Base-by-base conservation (phyloP, 2,113 vertebrate genomes). In the Plestiodon gilberti region DNA sequence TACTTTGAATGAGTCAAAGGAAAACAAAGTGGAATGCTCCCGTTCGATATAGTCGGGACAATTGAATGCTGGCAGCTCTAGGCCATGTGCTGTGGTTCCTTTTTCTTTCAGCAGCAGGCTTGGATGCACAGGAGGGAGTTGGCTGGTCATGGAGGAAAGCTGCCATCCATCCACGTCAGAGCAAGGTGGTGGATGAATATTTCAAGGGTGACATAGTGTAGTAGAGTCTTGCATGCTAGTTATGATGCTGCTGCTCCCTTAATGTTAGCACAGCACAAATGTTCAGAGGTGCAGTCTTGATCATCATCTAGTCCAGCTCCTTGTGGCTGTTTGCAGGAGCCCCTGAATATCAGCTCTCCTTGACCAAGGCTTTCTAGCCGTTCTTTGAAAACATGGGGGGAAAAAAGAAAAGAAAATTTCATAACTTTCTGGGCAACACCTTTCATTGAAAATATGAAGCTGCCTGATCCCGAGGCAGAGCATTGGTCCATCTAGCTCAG, bases 131-230 rank as follows among this genome's bases (percentile, higher is more conserved):
- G 59, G 25, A 65, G 25, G n/a, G n/a, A 33, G 33, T n/a, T 38
- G 17, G 20, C 35, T 4, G 61, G 43, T 33, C 52, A 48, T 33
- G 61, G 13, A 30, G 20, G 59, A 76, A 17, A 82, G 25, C 40
- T 18, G 15, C 78, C 65, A 11, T 18, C 17, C 57, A 13, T 57
- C 64, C n/a, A 35, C 52, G 71, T 59, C 48, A 62, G 48, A 75
- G 70, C 59, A 74, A 40, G 33, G 59, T 64, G 70, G n/a, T 67
- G 40, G 22, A n/a, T 87, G 57, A 65, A 74, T 86, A 86, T 80
- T 86, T 80, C 52, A 73, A 30, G 30, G 57, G 76, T 40, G 65
- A 86, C n/a, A 57, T 81, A n/a, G n/a, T n/a, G n/a, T n/a, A n/a
- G 81, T 87, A 59, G 71, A 67, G 28, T 13, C 52, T n/a, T 78